phyloP scores from a whole-genome alignment of 2,113 vertebrate species.

The Leptocoma aspasia region DNA sequence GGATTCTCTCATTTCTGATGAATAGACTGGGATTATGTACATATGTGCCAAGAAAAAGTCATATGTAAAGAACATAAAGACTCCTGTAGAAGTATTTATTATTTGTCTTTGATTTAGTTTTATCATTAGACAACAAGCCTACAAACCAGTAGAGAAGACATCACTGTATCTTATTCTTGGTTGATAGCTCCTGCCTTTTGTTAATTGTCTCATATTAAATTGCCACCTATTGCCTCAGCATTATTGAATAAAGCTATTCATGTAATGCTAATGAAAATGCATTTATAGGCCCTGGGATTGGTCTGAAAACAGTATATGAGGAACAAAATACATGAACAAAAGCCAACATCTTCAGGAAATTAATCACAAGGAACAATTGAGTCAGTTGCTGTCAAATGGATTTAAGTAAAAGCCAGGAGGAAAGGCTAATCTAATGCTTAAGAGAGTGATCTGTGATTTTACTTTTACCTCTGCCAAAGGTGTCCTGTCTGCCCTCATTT shows the following conservation, averaged over 20 bases:
- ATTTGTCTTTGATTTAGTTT: background rate
- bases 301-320: background rate
- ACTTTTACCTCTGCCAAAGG: background rate
- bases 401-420: conserved; percentile 14
- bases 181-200: background rate
- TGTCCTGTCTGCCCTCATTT: background rate
- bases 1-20: background rate
- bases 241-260: background rate
- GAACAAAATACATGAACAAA: background rate
- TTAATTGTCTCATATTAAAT: background rate
- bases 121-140: background rate
- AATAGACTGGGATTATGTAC: background rate
- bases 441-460: background rate
- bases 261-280: background rate
- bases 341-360: background rate
- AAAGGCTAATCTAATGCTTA: conserved; percentile 17
- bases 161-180: background rate
- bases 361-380: background rate
- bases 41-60: background rate
- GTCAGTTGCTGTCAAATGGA: background rate
- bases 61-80: background rate
- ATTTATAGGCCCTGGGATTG: background rate
- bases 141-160: background rate
- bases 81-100: background rate
- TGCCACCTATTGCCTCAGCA: background rate